Percentiles rank a stretch among this genome's conserved stretches.
Evolutionary conservation across 64 coral and sea anemone species (phyloP).

Genomic region (Montipora cactus): DNA sequence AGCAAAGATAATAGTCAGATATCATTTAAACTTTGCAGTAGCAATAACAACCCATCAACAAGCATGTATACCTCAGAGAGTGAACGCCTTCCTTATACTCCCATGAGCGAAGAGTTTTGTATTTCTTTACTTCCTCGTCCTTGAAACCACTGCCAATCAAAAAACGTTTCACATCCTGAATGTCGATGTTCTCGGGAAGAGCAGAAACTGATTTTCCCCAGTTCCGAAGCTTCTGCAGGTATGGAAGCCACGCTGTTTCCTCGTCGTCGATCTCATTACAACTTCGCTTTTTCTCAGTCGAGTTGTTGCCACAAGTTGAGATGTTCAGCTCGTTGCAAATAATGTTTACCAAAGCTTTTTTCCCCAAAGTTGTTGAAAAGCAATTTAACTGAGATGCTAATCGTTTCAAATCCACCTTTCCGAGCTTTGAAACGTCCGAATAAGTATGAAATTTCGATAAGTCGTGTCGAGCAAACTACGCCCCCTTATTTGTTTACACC

Average conservation of each 20-base stretch:
- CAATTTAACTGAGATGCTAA: conserved; percentile 8
- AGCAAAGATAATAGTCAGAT: no score
- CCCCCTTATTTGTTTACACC: not conserved
- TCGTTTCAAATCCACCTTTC: not conserved
- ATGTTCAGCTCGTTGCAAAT: conserved; percentile 40
- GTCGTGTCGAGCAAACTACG: not conserved
- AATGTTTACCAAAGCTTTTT: conserved; percentile 44
- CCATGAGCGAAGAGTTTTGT: conserved; percentile 67
- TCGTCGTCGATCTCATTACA: not conserved
- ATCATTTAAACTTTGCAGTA: no score
- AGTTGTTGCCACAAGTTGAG: conserved; percentile 20
- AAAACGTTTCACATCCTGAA: conserved; percentile 37
- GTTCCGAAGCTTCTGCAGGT: conserved; percentile 64
- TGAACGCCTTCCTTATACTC: conserved; percentile 64
- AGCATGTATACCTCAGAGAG: not conserved
- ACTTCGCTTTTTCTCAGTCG: not conserved
- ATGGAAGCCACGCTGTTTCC: not conserved
- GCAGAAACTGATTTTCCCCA: not conserved
- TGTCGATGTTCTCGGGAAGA: conserved; percentile 27
- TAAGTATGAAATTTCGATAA: not conserved
- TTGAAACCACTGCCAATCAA: conserved; percentile 41
- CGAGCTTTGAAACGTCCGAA: not conserved
- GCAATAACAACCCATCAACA: no score
- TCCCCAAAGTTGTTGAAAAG: not conserved
- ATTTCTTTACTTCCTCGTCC: conserved; percentile 34